Percentiles rank a stretch among this genome's conserved stretches.
Conservation (phyloP, 2,888 invertebrate genomes). For the Nymphalis polychloros region DNA sequence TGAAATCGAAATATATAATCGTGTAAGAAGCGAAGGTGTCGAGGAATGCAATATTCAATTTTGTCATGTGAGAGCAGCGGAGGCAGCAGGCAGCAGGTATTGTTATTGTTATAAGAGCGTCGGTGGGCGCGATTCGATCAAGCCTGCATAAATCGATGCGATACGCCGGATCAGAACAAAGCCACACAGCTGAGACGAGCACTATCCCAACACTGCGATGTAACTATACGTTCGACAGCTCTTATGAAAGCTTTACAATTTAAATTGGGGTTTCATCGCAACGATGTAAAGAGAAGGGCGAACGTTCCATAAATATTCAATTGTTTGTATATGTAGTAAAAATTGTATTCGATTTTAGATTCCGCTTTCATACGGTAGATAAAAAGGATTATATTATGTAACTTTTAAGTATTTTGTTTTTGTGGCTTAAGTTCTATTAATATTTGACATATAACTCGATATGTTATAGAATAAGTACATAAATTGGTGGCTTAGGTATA, state of each 20-base stretch:
- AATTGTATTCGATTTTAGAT: neutral
- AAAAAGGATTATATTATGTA: too few relatives aligned
- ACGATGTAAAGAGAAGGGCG: too few relatives aligned
- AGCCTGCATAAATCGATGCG: slow-evolving; percentile 79
- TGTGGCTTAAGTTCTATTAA: too few relatives aligned
- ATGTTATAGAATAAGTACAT: too few relatives aligned
- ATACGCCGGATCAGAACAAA: slow-evolving; percentile 76
- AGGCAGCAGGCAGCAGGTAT: slow-evolving; percentile 50
- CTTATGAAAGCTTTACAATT: slow-evolving; percentile 34
- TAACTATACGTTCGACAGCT: slow-evolving; percentile 17
- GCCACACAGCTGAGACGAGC: slow-evolving; percentile 62
- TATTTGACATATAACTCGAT: too few relatives aligned
- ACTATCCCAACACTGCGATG: slow-evolving; percentile 27
- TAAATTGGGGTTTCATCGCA: slow-evolving; percentile 12
- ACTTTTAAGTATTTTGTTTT: too few relatives aligned
- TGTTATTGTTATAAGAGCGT: slow-evolving; percentile 60
- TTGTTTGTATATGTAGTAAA: neutral
- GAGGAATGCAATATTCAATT: slow-evolving; percentile 50
- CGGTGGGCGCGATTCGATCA: slow-evolving; percentile 59
- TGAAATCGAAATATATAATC: slow-evolving; percentile 14
- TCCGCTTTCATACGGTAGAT: too few relatives aligned
- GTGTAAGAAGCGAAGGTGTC: slow-evolving; percentile 26
- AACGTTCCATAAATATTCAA: neutral
- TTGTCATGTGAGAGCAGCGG: slow-evolving; percentile 50
- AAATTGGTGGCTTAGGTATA: too few relatives aligned